phyloP scores from a whole-genome alignment of 2,113 vertebrate species.

The Tilapia sparmanii region DNA sequence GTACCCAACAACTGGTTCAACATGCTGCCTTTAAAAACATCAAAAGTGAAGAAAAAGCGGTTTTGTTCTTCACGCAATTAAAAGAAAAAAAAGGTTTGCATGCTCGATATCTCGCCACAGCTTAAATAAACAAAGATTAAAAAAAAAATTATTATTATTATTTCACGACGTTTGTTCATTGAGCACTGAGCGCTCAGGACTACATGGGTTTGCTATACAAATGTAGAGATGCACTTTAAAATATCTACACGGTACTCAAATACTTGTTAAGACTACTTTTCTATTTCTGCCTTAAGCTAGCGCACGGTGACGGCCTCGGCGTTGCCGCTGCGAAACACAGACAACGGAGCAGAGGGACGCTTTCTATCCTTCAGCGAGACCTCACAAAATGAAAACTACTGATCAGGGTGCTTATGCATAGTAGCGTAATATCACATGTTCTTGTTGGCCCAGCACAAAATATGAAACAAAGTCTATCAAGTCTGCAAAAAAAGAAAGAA shows the following conservation, averaged over 20 bases:
- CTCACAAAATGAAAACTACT: slow-evolving; percentile 14
- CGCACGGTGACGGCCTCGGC: background rate
- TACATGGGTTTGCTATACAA: slow-evolving; percentile 4
- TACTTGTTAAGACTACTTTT: slow-evolving; percentile 1
- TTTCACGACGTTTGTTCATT: slow-evolving; percentile 20
- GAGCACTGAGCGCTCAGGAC: background rate
- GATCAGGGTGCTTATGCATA: slow-evolving; percentile 35
- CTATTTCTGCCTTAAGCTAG: background rate
- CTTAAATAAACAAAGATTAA: slow-evolving; percentile 19
- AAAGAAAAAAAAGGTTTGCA: slow-evolving; percentile 29
- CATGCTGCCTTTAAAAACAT: slow-evolving; percentile 65
- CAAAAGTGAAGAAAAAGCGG: slow-evolving; percentile 23
- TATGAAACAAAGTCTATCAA: slow-evolving; percentile 38
- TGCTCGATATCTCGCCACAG: slow-evolving; percentile 39
- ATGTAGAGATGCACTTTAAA: slow-evolving; percentile 5
- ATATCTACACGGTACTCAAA: slow-evolving; percentile 32
- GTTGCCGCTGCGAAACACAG: background rate
- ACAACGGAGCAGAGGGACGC: background rate
- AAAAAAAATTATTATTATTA: background rate
- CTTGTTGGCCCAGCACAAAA: slow-evolving; percentile 29
- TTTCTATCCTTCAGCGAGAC: slow-evolving; percentile 1
- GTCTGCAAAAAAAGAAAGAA: background rate
- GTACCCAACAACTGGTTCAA: slow-evolving; percentile 17
- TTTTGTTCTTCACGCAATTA: slow-evolving; percentile 11
- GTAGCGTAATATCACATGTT: slow-evolving; percentile 22